A percentile compares a stretch with the other conserved stretches of the same genome.
These are phyloP conservation scores for Sesamia inferens DNA, from an alignment of 2,888 invertebrate genomes.

Conservation along the genomic window DNA sequence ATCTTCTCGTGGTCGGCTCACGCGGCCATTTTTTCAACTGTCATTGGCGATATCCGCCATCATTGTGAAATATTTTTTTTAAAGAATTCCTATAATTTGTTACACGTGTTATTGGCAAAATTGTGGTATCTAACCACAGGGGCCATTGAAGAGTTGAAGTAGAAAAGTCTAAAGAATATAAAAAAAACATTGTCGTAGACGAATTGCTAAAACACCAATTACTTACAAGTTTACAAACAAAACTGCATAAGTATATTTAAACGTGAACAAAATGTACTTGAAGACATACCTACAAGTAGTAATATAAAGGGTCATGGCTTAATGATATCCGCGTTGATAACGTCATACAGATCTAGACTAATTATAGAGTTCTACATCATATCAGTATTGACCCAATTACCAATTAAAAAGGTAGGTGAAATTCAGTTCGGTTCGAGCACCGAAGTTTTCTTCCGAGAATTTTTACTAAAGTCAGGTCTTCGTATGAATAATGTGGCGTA, in stretches of 20 bases:
- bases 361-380: slow-evolving; percentile 3
- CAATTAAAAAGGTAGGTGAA: slow-evolving; percentile 51
- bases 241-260: not conserved
- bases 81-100: too few species aligned
- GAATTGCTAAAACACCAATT: too few species aligned
- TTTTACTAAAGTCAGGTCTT: slow-evolving; percentile 64
- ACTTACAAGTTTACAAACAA: not conserved
- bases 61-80: too few species aligned
- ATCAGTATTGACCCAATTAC: slow-evolving; percentile 15
- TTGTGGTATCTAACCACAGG: too few species aligned
- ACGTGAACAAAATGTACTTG: not conserved
- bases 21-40: too few species aligned
- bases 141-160: too few species aligned
- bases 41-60: too few species aligned
- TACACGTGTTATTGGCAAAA: too few species aligned
- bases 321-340: slow-evolving; percentile 36
- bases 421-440: slow-evolving; percentile 51
- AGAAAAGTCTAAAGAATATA: too few species aligned
- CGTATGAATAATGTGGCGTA: slow-evolving; percentile 73
- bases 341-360: slow-evolving; percentile 8
- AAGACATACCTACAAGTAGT: not conserved
- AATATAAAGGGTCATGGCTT: slow-evolving; percentile 9
- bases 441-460: slow-evolving; percentile 59
- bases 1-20: too few species aligned
- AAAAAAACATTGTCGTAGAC: too few species aligned